These are phyloP conservation scores for Semibalanus balanoides DNA, from an alignment of 1,140 invertebrate species.

Conservation along the genomic window DNA sequence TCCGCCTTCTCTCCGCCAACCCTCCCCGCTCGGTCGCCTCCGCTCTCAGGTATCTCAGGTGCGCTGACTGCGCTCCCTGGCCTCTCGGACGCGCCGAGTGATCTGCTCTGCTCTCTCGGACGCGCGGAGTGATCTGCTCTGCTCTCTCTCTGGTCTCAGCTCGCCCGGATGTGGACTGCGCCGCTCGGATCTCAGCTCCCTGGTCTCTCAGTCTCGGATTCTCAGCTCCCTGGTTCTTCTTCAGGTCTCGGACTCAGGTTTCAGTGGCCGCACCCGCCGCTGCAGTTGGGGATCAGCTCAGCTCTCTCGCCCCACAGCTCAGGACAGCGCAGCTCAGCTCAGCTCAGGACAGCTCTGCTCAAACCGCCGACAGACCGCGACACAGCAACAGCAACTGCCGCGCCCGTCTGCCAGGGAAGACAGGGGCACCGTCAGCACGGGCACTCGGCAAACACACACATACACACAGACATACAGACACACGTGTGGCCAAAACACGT, in stretches of 20 bases:
- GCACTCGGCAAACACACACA: too few relatives aligned
- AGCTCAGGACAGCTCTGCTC: not conserved
- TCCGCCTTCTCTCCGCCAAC: too few relatives aligned
- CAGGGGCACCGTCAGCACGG: too few relatives aligned
- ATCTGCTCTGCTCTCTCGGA: slow-evolving; percentile 15
- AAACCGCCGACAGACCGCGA: not conserved
- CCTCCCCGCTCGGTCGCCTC: not conserved
- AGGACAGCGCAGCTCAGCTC: not conserved
- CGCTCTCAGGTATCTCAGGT: not conserved
- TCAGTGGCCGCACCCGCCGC: too few relatives aligned
- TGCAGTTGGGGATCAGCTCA: not conserved
- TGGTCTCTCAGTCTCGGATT: too few relatives aligned
- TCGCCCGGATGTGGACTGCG: too few relatives aligned
- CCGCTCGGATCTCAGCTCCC: too few relatives aligned
- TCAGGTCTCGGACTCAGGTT: too few relatives aligned
- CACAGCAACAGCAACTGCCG: not conserved
- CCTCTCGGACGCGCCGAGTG: not conserved
- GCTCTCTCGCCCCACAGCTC: not conserved
- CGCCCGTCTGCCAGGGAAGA: not conserved
- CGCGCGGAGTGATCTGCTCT: slow-evolving; percentile 12
- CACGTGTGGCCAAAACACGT: not conserved
- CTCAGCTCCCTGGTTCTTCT: too few relatives aligned
- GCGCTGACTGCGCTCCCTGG: slow-evolving; percentile 6
- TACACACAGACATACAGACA: slow-evolving; percentile 12
- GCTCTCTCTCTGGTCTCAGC: not conserved